These are phyloP conservation scores for Thecophora atra DNA, from an alignment of 2,888 invertebrate genomes.

Conservation along the genomic window DNA sequence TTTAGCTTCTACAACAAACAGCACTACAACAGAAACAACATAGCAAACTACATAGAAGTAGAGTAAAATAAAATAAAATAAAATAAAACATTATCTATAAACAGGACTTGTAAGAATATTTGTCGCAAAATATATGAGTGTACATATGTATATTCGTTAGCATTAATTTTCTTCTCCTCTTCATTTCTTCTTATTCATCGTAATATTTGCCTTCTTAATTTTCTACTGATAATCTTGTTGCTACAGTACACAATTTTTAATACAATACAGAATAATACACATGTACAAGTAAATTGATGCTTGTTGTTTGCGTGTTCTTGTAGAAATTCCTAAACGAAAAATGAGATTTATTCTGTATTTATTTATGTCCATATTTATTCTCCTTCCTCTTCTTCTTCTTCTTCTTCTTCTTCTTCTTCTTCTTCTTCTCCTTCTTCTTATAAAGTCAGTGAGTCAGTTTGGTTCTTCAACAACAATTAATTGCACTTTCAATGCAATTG, in stretches of 20 bases:
- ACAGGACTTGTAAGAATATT: no score
- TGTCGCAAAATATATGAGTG: no score
- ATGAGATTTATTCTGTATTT: conserved; percentile 3
- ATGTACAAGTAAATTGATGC: no score
- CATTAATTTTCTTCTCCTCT: no score
- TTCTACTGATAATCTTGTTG: conserved; percentile 14
- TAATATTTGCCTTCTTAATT: no score
- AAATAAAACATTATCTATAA: background rate
- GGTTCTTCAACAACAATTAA: no score
- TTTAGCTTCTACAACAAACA: background rate
- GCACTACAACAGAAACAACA: background rate
- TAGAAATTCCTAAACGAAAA: background rate
- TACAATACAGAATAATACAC: conserved; percentile 9
- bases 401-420: background rate
- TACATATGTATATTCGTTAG: background rate
- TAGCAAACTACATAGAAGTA: background rate
- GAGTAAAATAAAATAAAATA: conserved; percentile 2
- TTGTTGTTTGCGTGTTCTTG: no score
- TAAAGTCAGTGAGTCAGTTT: background rate
- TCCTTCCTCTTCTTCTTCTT: background rate
- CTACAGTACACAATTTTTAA: conserved; percentile 19
- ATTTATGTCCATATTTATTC: background rate
- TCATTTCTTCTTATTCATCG: no score
- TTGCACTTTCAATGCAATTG: no score
- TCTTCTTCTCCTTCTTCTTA: background rate